Evolutionary conservation across 2,888 invertebrate species (phyloP).

Genomic region (Caenorhabditis sp.): DNA sequence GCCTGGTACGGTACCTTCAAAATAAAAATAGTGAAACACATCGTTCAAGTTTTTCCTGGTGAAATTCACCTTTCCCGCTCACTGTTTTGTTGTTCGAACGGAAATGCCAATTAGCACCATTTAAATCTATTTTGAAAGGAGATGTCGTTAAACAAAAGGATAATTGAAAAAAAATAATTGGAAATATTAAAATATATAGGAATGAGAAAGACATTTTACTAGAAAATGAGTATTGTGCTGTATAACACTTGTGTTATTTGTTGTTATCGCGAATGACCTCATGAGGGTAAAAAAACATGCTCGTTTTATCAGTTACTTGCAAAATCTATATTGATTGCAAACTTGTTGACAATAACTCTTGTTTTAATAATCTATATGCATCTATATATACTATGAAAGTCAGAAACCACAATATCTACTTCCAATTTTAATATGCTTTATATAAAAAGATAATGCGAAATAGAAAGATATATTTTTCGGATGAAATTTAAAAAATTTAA

Average conservation of each 20-base stretch:
- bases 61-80: conserved; percentile 25
- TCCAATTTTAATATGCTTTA: too few relatives aligned
- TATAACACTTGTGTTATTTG: not conserved
- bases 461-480: too few relatives aligned
- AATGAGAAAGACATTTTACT: not conserved
- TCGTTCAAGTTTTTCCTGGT: too few relatives aligned
- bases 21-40: not conserved
- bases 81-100: conserved; percentile 18
- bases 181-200: not conserved
- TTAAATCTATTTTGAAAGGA: not conserved
- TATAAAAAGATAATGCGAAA: too few relatives aligned
- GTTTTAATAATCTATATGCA: too few relatives aligned
- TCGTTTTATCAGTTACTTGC: not conserved
- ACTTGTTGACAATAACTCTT: too few relatives aligned
- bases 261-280: not conserved
- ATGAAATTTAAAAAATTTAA: too few relatives aligned
- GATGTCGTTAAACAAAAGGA: not conserved
- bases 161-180: not conserved
- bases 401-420: too few relatives aligned
- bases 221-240: not conserved
- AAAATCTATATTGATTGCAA: too few relatives aligned
- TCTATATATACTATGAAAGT: too few relatives aligned
- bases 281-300: not conserved
- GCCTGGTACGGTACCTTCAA: conserved; percentile 59
- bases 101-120: conserved; percentile 22